Evolutionary conservation across 2,797 vertebrate genomes (phyloP).

Genomic region (Nasua narica): DNA sequence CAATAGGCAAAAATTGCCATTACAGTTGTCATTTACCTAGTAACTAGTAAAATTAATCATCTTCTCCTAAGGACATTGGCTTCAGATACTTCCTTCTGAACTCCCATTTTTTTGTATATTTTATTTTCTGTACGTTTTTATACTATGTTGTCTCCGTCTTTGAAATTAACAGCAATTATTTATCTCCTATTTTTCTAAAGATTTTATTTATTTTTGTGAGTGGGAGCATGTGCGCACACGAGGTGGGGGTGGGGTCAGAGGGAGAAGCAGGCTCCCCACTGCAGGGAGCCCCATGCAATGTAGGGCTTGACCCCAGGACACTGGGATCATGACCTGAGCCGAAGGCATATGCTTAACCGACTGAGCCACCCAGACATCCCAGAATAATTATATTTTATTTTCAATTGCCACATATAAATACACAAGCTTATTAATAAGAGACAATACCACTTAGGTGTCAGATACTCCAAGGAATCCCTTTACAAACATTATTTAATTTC

Average conservation of each 20-base stretch:
- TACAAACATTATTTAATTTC: background rate
- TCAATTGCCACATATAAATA: background rate
- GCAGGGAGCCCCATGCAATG: too few relatives aligned
- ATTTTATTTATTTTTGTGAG: background rate
- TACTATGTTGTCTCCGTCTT: background rate
- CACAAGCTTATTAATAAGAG: background rate
- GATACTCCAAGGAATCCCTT: background rate
- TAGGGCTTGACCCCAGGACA: too few relatives aligned
- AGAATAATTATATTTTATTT: background rate
- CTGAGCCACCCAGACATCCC: too few relatives aligned
- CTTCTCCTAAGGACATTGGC: background rate
- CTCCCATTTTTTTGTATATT: background rate
- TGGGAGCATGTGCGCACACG: accelerated
- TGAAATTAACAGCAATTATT: constrained; percentile 3
- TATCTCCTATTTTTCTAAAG: background rate
- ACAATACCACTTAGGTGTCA: background rate
- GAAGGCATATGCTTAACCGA: too few relatives aligned
- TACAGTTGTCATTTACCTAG: background rate
- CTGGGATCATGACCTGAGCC: too few relatives aligned
- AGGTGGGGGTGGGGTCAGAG: too few relatives aligned
- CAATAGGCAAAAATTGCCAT: background rate
- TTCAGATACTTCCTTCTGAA: background rate
- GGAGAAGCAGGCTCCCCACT: too few relatives aligned
- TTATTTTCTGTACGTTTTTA: background rate
- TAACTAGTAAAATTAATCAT: background rate